Base-by-base conservation (phyloP, 2,797 vertebrate genomes). In the Aplochiton taeniatus region DNA sequence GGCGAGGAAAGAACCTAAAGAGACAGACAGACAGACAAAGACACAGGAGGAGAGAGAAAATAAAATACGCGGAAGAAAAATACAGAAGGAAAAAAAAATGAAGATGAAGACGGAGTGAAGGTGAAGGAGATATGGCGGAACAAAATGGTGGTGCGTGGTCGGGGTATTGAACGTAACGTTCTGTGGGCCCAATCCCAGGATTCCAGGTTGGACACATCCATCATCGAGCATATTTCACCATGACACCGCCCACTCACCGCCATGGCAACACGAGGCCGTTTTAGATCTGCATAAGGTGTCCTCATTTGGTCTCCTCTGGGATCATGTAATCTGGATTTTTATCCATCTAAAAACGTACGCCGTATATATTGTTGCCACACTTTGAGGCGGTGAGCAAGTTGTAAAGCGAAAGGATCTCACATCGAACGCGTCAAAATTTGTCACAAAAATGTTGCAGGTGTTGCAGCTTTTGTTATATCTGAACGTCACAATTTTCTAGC, bases 11-110 rank as follows among this genome's bases (percentile, higher is more conserved):
- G 11, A 45, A 43, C 51, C 52, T 42, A 65, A 43, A 18, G 42
- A 47, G 42, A 46, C 19, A 55, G 47, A 51, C 52, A 61, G 13
- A 42, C 47, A 61, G 58, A 67, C 9, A 9, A 41, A 43, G n/a
- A 44, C 14, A 63, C 31, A 12, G 11, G 50, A 42, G 46, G 64
- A 54, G 11, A 20, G 16, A 41, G 16, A 47, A 9, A 31, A 8
- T 31, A 11, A 45, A 14, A 66, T 13, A 31, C 1, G 58, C 5
- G 20, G 13, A 0, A 9, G 31, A 12, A 55, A 9, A 57, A 31
- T 11, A 18, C 58, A 49, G 57, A 2, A 60, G 9, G n/a, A 51
- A 43, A 20, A 71, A 11, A 44, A 8, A 61, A 17, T 48, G 45
- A 9, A 8, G 14, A 8, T 46, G 42, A 51, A 5, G 42, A 53